These are phyloP conservation scores for Prietella phreatophila DNA, from an alignment of 2,113 vertebrate species.

Conservation along the genomic window DNA sequence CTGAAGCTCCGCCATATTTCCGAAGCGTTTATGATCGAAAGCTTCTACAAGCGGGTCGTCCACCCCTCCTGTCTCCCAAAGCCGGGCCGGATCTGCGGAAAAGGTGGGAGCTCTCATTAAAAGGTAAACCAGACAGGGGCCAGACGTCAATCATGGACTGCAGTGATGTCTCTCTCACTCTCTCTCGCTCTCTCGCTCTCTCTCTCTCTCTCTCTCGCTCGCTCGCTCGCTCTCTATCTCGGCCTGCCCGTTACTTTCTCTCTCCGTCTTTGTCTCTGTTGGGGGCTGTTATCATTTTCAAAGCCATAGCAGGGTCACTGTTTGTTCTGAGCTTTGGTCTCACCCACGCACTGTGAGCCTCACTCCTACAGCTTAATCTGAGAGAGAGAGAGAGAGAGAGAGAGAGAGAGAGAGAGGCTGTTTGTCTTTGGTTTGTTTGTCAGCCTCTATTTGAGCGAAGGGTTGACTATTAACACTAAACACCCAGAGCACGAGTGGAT, in stretches of 20 bases:
- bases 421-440: slow-evolving; percentile 79
- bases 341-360: slow-evolving; percentile 77
- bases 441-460: slow-evolving; percentile 75
- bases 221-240: slow-evolving; percentile 69
- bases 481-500: slow-evolving; percentile 71
- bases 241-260: slow-evolving; percentile 70
- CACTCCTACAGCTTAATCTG: slow-evolving; percentile 81
- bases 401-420: slow-evolving; percentile 51
- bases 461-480: slow-evolving; percentile 78
- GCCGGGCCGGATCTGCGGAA: slow-evolving; percentile 60
- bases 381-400: slow-evolving; percentile 61
- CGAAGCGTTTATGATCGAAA: slow-evolving; percentile 67
- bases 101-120: slow-evolving; percentile 76
- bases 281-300: slow-evolving; percentile 81
- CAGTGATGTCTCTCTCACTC: slow-evolving; percentile 43
- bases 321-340: slow-evolving; percentile 94
- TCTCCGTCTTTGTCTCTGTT: slow-evolving; percentile 66
- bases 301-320: slow-evolving; percentile 84
- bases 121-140: slow-evolving; percentile 76
- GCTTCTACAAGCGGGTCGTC: slow-evolving; percentile 68
- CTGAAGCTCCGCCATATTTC: slow-evolving; percentile 30
- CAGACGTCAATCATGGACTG: slow-evolving; percentile 75
- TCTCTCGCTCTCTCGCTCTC: slow-evolving; percentile 65
- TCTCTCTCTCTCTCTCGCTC: slow-evolving; percentile 65
- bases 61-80: slow-evolving; percentile 58